phyloP scores from a whole-genome alignment of 2,113 vertebrate species.

The Elephas maximus region DNA sequence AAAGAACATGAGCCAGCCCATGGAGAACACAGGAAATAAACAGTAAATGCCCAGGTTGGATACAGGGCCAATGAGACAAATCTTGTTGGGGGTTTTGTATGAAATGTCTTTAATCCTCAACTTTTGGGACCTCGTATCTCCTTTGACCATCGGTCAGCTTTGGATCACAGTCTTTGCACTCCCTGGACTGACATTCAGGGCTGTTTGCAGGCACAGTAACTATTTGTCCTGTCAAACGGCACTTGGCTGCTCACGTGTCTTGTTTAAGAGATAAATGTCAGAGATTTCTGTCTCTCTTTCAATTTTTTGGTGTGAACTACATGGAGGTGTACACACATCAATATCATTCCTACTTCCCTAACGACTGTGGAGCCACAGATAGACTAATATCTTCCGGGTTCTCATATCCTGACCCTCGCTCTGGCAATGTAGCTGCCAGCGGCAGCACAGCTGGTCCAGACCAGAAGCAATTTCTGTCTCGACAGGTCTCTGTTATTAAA shows the following conservation, averaged over 20 bases:
- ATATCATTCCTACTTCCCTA: constrained; percentile 18
- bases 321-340: neutral
- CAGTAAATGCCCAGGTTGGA: constrained; percentile 56
- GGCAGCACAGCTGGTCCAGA: neutral
- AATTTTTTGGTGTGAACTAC: neutral
- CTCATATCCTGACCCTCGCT: neutral
- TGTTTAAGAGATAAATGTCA: constrained; percentile 71
- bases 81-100: neutral
- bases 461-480: constrained; percentile 61
- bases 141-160: neutral
- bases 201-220: constrained; percentile 59
- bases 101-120: constrained; percentile 49
- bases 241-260: constrained; percentile 68
- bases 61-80: neutral
- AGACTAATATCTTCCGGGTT: constrained; percentile 40
- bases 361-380: constrained; percentile 19
- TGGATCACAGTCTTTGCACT: neutral
- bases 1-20: neutral
- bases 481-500: constrained; percentile 69
- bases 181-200: neutral
- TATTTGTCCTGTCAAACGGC: constrained; percentile 73
- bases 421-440: neutral
- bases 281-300: neutral
- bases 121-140: neutral
- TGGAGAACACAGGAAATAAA: constrained; percentile 56